A percentile compares a stretch with the other conserved stretches of the same genome.
Conservation (phyloP, 2,113 vertebrate genomes). For the Mesembrinibis cayennensis region DNA sequence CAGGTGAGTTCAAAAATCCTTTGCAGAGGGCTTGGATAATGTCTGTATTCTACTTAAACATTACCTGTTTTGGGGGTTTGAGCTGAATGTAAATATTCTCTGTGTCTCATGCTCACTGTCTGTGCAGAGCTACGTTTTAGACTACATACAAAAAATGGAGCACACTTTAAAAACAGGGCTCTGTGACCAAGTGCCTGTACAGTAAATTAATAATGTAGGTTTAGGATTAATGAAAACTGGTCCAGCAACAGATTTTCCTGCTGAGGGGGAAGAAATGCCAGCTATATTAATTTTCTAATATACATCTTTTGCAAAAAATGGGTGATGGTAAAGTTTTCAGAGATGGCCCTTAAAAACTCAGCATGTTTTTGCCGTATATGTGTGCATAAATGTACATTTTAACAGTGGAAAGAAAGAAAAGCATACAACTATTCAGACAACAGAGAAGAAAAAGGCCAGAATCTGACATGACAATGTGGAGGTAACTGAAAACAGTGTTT, state of each 20-base stretch:
- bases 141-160: neutral
- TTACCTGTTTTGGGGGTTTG: accelerated
- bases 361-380: neutral
- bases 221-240: neutral
- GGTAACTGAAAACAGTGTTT: conserved; percentile 20
- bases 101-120: neutral
- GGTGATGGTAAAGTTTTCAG: neutral
- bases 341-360: neutral
- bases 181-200: neutral
- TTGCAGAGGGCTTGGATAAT: neutral
- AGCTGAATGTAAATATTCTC: neutral
- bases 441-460: neutral
- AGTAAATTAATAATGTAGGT: neutral
- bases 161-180: neutral
- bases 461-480: neutral
- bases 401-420: neutral
- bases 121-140: neutral
- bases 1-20: neutral
- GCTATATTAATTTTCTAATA: neutral
- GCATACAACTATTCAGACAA: neutral
- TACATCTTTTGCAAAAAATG: neutral
- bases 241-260: neutral
- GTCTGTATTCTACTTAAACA: neutral
- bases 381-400: neutral
- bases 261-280: neutral